Evolutionary conservation across 2,888 invertebrate genomes (phyloP), one percentile per base, ranked within the genome.

Genomic region (Ephialtes manifestator): DNA sequence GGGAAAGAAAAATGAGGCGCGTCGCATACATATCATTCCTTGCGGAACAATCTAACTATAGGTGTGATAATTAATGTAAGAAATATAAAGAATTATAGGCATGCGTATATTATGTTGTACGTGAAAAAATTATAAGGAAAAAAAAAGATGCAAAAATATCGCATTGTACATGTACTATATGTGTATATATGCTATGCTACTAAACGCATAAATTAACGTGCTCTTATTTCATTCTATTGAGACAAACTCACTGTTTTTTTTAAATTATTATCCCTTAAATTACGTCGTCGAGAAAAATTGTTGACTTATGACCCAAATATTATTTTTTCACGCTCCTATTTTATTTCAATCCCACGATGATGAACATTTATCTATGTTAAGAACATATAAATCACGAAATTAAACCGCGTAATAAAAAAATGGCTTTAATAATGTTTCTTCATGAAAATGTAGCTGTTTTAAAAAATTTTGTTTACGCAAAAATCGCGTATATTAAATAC

Each of bases 1-100:
- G n/a, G 39, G 51, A 20, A 43, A 48, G 67, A 46, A 39, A 77
- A 76, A 68, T 28, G 35, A 48, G 87, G 87, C 89, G 87, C 89
- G 89, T 91, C 85, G 83, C 89, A 93, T 93, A 93, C 94, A 94
- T 94, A 94, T 94, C 94, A 94, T 93, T 93, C 90, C 91, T 85
- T 82, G 91, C 86, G 93, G 91, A 93, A 93, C 92, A 91, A 89
- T 86, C 67, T 71, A 81, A 92, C 87, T 90, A 91, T 93, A 92
- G 90, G 91, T 93, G 92, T 93, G 90, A 92, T 91, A 79, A 82
- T 83, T 86, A 85, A 60, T 72, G 31, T 71, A 78, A 81, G 78
- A 81, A 83, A 76, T 78, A 74, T 24, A 65, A 48, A 81, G 70
- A 74, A 77, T 28, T 83, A 84, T 84, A 72, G 63, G 70, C 80